phyloP scores from a whole-genome alignment of 2,113 vertebrate species.

The Anoura caudifer region DNA sequence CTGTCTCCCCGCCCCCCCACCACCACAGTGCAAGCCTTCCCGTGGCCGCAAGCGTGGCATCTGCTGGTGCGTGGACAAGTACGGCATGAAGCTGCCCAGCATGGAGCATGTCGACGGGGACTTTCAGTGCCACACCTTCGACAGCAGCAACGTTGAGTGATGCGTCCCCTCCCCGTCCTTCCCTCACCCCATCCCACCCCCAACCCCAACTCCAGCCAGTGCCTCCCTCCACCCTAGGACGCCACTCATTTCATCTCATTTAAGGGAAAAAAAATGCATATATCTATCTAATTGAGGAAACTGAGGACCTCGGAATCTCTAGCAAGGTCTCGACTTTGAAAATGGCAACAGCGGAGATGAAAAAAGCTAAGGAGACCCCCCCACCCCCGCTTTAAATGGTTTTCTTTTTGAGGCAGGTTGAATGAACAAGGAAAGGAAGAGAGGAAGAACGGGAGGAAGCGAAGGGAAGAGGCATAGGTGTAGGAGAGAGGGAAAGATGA shows the following conservation, averaged over 20 bases:
- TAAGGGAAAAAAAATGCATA: conserved; percentile 74
- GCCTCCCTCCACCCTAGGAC: conserved; percentile 79
- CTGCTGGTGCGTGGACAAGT: conserved; percentile 99
- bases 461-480: background rate
- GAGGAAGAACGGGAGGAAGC: conserved; percentile 21
- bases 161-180: conserved; percentile 8
- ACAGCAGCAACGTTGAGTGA: conserved; percentile 97
- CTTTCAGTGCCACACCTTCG: conserved; percentile 96
- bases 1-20: too few species aligned
- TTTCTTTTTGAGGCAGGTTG: conserved; percentile 58
- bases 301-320: conserved; percentile 86
- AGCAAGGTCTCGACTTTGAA: conserved; percentile 71
- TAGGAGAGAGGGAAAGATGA: background rate
- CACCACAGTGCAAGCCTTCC: conserved; percentile 94
- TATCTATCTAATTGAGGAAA: conserved; percentile 82
- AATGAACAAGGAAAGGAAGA: conserved; percentile 25
- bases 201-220: conserved; percentile 82
- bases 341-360: conserved; percentile 68
- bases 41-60: conserved; percentile 96
- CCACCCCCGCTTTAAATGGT: background rate
- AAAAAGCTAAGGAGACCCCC: conserved; percentile 72
- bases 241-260: conserved; percentile 86
- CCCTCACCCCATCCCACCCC: conserved; percentile 71
- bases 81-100: conserved; percentile 94
- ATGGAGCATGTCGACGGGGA: conserved; percentile 93